phyloP scores from a whole-genome alignment of 2,797 vertebrate genomes.

The Sebastes umbrosus region DNA sequence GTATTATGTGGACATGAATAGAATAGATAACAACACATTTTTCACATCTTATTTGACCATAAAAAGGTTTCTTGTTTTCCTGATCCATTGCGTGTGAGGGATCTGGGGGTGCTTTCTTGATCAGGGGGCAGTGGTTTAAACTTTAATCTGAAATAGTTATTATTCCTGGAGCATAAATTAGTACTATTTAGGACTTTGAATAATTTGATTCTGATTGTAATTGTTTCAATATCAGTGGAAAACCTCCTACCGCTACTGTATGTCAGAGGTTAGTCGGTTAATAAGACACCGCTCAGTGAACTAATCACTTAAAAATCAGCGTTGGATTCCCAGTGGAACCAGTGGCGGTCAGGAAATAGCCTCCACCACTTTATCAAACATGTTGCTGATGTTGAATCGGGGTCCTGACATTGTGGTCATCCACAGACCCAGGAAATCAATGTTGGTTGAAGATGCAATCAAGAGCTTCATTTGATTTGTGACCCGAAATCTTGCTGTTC shows the following conservation, averaged over 20 bases:
- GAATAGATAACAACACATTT: background rate
- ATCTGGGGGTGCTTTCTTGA: background rate
- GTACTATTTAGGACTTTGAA: background rate
- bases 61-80: constrained; percentile 20
- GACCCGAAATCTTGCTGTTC: constrained; percentile 47
- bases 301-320: constrained; percentile 46
- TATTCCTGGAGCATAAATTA: constrained; percentile 8
- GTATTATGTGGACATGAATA: background rate
- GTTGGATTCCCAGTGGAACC: constrained; percentile 36
- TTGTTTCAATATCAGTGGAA: constrained; percentile 22
- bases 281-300: constrained; percentile 32
- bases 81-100: background rate
- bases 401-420: constrained; percentile 56
- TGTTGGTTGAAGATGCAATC: constrained; percentile 74
- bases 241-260: background rate
- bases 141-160: constrained; percentile 5
- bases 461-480: constrained; percentile 77
- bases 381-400: constrained; percentile 74
- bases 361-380: constrained; percentile 57
- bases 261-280: constrained; percentile 36
- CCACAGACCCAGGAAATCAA: constrained; percentile 72
- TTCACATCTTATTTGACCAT: background rate
- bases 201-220: constrained; percentile 20
- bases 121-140: constrained; percentile 3
- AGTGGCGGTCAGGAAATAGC: constrained; percentile 51